Evolutionary conservation across 2,797 vertebrate genomes (phyloP).

Genomic region (Oophaga sylvatica): DNA sequence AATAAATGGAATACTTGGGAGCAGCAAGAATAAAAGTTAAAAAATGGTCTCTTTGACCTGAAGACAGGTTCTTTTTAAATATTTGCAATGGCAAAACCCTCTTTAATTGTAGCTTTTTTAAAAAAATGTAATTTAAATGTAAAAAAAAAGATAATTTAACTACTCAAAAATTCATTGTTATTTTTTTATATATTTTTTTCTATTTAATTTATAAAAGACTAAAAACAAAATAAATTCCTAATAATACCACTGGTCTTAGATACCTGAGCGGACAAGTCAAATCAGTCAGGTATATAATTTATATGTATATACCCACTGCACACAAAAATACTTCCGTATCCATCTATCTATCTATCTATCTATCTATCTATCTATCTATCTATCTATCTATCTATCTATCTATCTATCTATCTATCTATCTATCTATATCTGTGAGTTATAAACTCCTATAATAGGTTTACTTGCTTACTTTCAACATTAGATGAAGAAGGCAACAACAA

Average conservation of each 20-base stretch:
- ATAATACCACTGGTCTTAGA: background rate
- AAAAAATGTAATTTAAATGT: background rate
- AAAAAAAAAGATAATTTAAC: background rate
- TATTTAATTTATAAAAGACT: background rate
- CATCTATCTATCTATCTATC: background rate
- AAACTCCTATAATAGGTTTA: background rate
- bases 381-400: background rate
- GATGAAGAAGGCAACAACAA: background rate
- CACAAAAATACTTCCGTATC: background rate
- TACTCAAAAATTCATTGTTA: background rate
- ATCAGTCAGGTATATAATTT: background rate
- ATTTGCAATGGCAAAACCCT: background rate
- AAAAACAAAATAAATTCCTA: background rate
- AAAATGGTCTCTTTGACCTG: no score
- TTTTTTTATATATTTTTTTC: background rate
- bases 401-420: background rate
- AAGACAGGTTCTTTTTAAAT: background rate
- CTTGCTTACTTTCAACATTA: background rate
- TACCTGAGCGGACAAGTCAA: background rate
- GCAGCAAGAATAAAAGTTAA: no score
- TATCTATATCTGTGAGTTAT: background rate
- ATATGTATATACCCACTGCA: background rate
- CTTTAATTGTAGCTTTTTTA: background rate
- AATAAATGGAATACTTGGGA: no score
- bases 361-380: no score